Evolutionary conservation across 2,113 vertebrate genomes (phyloP), one percentile per base, ranked within the genome.

Genomic region (Mellivora capensis): DNA sequence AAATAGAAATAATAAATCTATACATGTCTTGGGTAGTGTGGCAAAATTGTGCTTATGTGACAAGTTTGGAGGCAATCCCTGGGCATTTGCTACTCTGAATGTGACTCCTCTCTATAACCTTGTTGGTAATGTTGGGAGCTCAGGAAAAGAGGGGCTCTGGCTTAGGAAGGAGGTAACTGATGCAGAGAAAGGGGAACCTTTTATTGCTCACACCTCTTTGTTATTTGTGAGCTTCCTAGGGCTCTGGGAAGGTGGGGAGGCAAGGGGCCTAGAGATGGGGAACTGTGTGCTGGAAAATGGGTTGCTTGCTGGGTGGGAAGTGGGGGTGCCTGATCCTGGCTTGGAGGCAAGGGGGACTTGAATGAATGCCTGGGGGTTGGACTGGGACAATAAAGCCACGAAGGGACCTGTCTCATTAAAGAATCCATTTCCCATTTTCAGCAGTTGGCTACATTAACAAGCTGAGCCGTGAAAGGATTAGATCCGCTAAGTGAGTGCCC

Each of bases 371-470:
- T 94, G 64, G 90, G 96, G 94, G 96, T 86, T 97, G 97, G 93
- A 90, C 96, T 88, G 8, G 39, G 80, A 98, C 95, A 98, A 98
- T 98, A 98, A 98, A 98, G 97, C 96, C 96, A 74, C 1, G 84
- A 95, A 97, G 94, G 97, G 93, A 96, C 96, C 1, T 7, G 62
- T 97, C 97, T 98, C 98, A 98, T 98, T 98, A 98, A 97, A 97
- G 97, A 98, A 97, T 98, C 97, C 97, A 98, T 98, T 98, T 98
- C 97, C 97, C 97, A 96, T 98, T 97, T 98, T 97, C 96, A 96
- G 97, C 96, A 96, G 97, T 98, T 98, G 90, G 97, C 95, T 98
- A 97, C 97, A 97, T 98, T 98, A 96, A 96, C 95, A 97, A 97
- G 82, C 96, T 97, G 67, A 97, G 87, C 90, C 57, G 4, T 97